phyloP scores from a whole-genome alignment of 1,140 invertebrate species.

The Ceratosolen fusciceps region DNA sequence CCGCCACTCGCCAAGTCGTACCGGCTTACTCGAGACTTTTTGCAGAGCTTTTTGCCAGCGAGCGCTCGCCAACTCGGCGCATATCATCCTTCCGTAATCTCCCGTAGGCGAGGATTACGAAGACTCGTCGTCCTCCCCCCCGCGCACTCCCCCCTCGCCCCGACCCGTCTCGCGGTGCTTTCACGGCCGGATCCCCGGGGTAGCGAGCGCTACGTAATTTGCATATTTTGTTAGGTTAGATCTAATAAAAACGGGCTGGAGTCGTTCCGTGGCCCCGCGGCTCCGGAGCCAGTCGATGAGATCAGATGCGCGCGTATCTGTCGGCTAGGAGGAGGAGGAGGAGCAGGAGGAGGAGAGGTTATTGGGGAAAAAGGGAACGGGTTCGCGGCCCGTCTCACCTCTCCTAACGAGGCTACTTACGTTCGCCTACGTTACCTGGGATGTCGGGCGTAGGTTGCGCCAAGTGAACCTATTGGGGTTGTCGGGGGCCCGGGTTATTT shows the following conservation, averaged over 20 bases:
- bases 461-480: too few relatives aligned
- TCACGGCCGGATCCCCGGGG: neutral
- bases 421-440: too few relatives aligned
- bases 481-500: too few relatives aligned
- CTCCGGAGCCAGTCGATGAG: neutral
- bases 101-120: slow-evolving; percentile 68
- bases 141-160: slow-evolving; percentile 23
- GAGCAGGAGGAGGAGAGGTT: too few relatives aligned
- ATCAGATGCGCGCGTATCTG: too few relatives aligned
- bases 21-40: slow-evolving; percentile 7
- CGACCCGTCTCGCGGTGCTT: slow-evolving; percentile 30
- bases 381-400: slow-evolving; percentile 10
- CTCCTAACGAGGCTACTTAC: too few relatives aligned
- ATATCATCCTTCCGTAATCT: slow-evolving; percentile 66
- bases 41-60: slow-evolving; percentile 20
- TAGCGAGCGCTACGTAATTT: slow-evolving; percentile 58
- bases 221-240: slow-evolving; percentile 65
- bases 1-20: slow-evolving; percentile 8
- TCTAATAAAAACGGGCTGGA: slow-evolving; percentile 45
- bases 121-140: slow-evolving; percentile 54
- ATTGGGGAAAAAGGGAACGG: slow-evolving; percentile 5
- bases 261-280: neutral
- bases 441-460: too few relatives aligned
- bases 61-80: slow-evolving; percentile 50
- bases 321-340: too few relatives aligned